A percentile compares a stretch with the other conserved stretches of the same genome.
Evolutionary conservation across 1,140 invertebrate genomes (phyloP).

Genomic region (Lerema accius): DNA sequence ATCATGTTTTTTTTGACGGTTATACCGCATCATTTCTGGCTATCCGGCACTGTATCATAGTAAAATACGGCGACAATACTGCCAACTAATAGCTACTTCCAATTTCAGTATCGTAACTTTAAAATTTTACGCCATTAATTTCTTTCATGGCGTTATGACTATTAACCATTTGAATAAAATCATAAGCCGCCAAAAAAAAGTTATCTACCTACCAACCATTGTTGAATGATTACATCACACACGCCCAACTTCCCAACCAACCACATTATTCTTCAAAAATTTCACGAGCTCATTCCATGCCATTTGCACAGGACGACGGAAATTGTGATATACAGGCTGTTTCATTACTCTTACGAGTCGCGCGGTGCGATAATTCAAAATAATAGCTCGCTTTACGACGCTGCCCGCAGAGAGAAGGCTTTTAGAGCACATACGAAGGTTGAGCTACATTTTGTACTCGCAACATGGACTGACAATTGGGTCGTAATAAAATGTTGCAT

Average conservation of each 20-base stretch:
- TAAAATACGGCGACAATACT: too few species aligned
- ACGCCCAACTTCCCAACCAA: not conserved
- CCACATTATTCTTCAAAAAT: conserved; percentile 18
- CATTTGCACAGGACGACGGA: conserved; percentile 39
- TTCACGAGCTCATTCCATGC: conserved; percentile 36
- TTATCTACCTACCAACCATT: too few species aligned
- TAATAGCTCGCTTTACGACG: conserved; percentile 47
- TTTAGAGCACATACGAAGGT: conserved; percentile 9
- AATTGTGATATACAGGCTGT: conserved; percentile 47
- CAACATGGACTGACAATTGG: conserved; percentile 5
- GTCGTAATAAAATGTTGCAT: conserved; percentile 2
- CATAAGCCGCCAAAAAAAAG: too few species aligned
- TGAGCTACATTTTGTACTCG: not conserved
- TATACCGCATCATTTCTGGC: too few species aligned
- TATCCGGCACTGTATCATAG: too few species aligned
- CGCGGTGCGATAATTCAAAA: conserved; percentile 50
- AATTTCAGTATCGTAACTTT: too few species aligned
- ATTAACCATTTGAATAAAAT: too few species aligned
- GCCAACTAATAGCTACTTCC: too few species aligned
- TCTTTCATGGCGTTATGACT: too few species aligned
- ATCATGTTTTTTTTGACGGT: too few species aligned
- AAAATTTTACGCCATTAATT: too few species aligned
- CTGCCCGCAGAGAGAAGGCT: conserved; percentile 27
- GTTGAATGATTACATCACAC: too few species aligned
- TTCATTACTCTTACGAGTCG: conserved; percentile 43